Evolutionary conservation across 2,888 invertebrate species (phyloP), one percentile per base, ranked within the genome.

Genomic region (Apamea sordens): DNA sequence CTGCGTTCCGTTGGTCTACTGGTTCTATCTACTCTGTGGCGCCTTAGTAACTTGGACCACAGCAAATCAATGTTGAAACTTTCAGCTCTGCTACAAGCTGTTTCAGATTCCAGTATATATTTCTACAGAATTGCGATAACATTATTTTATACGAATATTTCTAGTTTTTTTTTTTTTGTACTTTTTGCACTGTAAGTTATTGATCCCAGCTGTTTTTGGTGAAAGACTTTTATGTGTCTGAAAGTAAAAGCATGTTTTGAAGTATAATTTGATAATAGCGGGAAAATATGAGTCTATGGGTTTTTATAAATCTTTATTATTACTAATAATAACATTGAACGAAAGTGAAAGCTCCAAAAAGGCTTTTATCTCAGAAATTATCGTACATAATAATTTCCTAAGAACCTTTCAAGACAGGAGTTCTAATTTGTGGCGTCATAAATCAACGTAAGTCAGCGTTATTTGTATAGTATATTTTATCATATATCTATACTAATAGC

Each of bases 41-140:
- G 24, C 7, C 28, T 63, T 59, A 63, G 73, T 71, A 59, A 67
- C 65, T 63, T 73, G 32, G 15, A 77, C 70, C n/a, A 50, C 77
- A 84, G 70, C 77, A 84, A 86, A 84, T 82, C 84, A 86, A 84
- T 77, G 86, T 71, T 73, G 65, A 73, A 84, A 86, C 70, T 83
- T 86, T 73, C 32, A 82, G 56, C 47, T 63, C 28, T 10, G 44
- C 83, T 70, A 63, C 86, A 82, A 86, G 56, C 86, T 63, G 67
- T 82, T 86, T 86, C 83, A 59, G 44, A 73, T 63, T 82, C 59
- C 73, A 70, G 21, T 73, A 73, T 59, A 86, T 77, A 86, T 73
- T 86, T 84, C 65, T 67, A 18, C 41, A 72, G 47, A 81, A 68
- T 50, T 65, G 47, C 59, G 59, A 76, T 76, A 68, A 75, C 50